Conservation (phyloP, 1,140 invertebrate genomes). For the Hylaeus anthracinus region DNA sequence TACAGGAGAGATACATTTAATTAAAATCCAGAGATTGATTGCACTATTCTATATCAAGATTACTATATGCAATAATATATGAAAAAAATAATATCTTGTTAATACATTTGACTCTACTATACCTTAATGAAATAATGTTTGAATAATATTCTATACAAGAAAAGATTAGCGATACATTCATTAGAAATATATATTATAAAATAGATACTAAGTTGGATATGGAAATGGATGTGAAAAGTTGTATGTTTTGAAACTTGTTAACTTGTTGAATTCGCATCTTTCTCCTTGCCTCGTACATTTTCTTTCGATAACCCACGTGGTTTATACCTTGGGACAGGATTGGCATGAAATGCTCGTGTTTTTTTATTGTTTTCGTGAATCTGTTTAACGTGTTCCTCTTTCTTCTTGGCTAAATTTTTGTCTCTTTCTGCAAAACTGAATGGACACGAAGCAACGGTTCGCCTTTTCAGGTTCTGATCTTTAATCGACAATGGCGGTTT, state of each 20-base stretch:
- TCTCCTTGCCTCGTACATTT: not conserved
- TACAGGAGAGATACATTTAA: not conserved
- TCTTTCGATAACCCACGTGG: slow-evolving; percentile 54
- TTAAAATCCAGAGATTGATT: too few relatives aligned
- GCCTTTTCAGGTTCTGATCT: slow-evolving; percentile 9
- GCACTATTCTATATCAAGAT: too few relatives aligned
- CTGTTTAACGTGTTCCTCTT: slow-evolving; percentile 81
- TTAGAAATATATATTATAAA: too few relatives aligned
- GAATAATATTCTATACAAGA: too few relatives aligned
- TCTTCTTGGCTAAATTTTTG: slow-evolving; percentile 75
- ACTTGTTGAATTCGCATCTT: slow-evolving; percentile 21
- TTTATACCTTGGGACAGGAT: slow-evolving; percentile 78
- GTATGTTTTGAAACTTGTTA: too few relatives aligned
- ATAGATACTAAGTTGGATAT: too few relatives aligned
- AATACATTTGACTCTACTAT: too few relatives aligned
- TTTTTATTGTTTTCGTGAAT: slow-evolving; percentile 77
- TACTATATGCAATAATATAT: too few relatives aligned
- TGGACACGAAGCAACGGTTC: slow-evolving; percentile 63
- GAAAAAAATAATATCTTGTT: too few relatives aligned
- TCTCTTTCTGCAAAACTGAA: slow-evolving; percentile 83
- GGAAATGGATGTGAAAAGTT: too few relatives aligned
- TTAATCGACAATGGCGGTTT: slow-evolving; percentile 1
- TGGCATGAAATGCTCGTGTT: slow-evolving; percentile 79
- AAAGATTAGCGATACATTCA: too few relatives aligned
- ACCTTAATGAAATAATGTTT: too few relatives aligned